Conservation (phyloP, 1,140 invertebrate species). For the Orchesella cincta region DNA sequence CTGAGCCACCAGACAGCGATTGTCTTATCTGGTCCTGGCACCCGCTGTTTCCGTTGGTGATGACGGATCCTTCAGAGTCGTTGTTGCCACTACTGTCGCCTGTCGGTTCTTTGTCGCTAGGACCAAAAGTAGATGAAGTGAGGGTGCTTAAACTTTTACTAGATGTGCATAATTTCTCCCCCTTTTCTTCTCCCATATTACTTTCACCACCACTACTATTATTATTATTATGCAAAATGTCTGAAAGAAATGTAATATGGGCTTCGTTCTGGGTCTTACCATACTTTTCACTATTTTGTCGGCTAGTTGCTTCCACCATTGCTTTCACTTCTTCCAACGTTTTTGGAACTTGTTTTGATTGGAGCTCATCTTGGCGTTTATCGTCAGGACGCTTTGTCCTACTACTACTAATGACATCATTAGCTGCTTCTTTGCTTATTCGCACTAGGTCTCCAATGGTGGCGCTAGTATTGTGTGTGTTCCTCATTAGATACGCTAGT, state of each 20-base stretch:
- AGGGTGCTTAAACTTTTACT: neutral
- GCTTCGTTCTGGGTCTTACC: conserved; percentile 13
- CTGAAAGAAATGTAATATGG: neutral
- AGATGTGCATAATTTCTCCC: neutral
- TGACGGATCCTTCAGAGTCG: neutral
- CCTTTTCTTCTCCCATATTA: neutral
- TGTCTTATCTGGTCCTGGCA: neutral
- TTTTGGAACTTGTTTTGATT: neutral
- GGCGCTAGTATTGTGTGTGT: neutral
- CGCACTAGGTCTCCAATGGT: no score
- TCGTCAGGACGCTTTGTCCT: neutral
- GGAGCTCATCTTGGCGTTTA: neutral
- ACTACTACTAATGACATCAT: neutral
- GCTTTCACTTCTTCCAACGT: neutral
- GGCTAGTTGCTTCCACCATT: neutral
- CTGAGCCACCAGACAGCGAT: neutral
- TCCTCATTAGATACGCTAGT: neutral
- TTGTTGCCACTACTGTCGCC: neutral
- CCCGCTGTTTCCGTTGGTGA: neutral
- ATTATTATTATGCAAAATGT: neutral
- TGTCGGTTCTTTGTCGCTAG: conserved; percentile 4
- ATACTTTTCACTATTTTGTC: conserved; percentile 17
- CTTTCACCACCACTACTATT: neutral
- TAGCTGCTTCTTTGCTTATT: neutral
- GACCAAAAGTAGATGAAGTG: conserved; percentile 6